Evolutionary conservation across 2,113 vertebrate species (phyloP).

Genomic region (Anas platyrhynchos): DNA sequence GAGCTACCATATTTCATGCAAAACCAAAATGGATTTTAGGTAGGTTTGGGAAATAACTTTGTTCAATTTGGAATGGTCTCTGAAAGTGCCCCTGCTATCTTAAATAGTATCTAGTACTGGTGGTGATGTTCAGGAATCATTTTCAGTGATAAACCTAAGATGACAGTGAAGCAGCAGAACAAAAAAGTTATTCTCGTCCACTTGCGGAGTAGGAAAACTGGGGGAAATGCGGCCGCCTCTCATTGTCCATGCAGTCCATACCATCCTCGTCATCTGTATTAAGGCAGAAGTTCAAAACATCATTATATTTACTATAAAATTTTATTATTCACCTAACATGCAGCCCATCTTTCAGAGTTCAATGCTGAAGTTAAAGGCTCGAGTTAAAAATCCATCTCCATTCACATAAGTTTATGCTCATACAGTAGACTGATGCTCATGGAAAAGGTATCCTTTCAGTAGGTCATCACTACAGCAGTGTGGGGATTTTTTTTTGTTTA

Average conservation of each 20-base stretch:
- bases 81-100: constrained; percentile 74
- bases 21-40: constrained; percentile 69
- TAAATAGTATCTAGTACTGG: constrained; percentile 73
- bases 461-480: background rate
- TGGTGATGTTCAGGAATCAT: constrained; percentile 79
- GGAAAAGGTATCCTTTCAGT: background rate
- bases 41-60: constrained; percentile 53
- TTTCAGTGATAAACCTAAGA: constrained; percentile 80
- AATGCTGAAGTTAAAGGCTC: background rate
- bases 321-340: background rate
- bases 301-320: background rate
- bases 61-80: constrained; percentile 71
- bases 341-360: background rate
- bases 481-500: background rate
- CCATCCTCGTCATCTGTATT: constrained; percentile 93
- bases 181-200: constrained; percentile 88
- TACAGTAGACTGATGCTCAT: background rate
- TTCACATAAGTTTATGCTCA: background rate
- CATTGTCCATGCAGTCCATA: constrained; percentile 96
- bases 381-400: background rate
- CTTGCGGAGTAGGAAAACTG: constrained; percentile 99
- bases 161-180: constrained; percentile 77
- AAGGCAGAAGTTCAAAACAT: constrained; percentile 28
- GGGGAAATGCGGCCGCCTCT: constrained; percentile 96
- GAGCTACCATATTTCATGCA: constrained; percentile 80